These are phyloP conservation scores for Synanthedon formicaeformis DNA, from an alignment of 2,888 invertebrate species.

Conservation along the genomic window DNA sequence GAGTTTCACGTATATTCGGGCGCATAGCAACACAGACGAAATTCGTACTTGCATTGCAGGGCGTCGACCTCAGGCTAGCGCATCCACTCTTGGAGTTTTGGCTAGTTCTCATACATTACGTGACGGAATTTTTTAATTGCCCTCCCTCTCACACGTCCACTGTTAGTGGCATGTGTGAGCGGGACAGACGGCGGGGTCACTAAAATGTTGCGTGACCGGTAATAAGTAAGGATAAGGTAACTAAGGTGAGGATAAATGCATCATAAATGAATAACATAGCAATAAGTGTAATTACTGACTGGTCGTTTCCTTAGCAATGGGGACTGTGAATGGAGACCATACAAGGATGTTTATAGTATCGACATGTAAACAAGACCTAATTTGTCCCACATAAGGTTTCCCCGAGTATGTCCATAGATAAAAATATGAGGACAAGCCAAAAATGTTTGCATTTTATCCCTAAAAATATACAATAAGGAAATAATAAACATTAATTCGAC, in stretches of 20 bases:
- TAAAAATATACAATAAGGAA: no score
- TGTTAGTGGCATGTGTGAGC: constrained; percentile 17
- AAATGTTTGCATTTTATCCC: no score
- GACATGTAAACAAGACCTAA: no score
- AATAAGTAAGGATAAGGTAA: not conserved
- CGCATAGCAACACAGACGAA: not conserved
- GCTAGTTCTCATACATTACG: constrained; percentile 52
- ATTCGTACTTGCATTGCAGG: constrained; percentile 8
- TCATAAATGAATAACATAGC: not conserved
- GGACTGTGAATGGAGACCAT: no score
- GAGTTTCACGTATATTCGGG: not conserved
- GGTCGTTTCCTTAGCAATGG: no score
- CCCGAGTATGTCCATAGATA: no score
- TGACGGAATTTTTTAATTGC: constrained; percentile 55
- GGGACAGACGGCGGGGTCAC: constrained; percentile 16
- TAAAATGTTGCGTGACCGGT: constrained; percentile 6
- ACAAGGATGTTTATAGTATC: no score
- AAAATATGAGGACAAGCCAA: no score
- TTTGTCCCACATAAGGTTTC: no score
- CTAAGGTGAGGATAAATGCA: not conserved
- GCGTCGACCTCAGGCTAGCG: constrained; percentile 28
- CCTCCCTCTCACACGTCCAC: constrained; percentile 27
- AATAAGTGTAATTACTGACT: no score
- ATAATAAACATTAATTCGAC: no score
- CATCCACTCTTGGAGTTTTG: constrained; percentile 36